Evolutionary conservation across 2,888 invertebrate species (phyloP).

Genomic region (Deroplatys truncata): DNA sequence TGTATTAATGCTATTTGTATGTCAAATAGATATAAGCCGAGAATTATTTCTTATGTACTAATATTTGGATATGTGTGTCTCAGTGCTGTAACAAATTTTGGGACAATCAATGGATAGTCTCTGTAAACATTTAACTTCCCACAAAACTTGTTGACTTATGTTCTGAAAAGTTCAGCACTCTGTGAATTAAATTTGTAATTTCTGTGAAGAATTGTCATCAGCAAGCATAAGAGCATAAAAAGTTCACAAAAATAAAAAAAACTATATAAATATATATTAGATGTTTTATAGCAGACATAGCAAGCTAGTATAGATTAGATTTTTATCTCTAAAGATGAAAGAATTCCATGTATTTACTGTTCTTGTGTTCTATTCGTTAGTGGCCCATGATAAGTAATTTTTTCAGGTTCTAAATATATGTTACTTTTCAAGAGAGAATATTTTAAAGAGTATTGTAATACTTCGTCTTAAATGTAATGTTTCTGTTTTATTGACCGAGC

Average conservation of each 20-base stretch:
- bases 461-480: not conserved
- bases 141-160: not conserved
- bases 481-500: not conserved
- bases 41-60: slow-evolving; percentile 12
- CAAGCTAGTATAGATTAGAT: slow-evolving; percentile 4
- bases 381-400: not conserved
- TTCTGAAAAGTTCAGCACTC: not conserved
- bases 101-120: not conserved
- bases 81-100: not conserved
- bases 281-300: not conserved
- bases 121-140: slow-evolving; percentile 7
- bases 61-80: slow-evolving; percentile 12
- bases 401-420: not conserved
- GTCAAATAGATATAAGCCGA: slow-evolving; percentile 10
- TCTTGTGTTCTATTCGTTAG: not conserved
- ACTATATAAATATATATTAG: not conserved
- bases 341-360: slow-evolving; percentile 7
- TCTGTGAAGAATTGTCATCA: not conserved
- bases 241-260: not conserved
- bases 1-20: not conserved
- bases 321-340: not conserved
- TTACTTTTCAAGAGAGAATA: not conserved
- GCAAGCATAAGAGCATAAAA: not conserved
- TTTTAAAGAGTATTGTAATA: not conserved
- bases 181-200: not conserved